A percentile compares a stretch with the other conserved stretches of the same genome.
phyloP scores from a whole-genome alignment of 2,888 invertebrate genomes.

The Caenorhabditis plicata region DNA sequence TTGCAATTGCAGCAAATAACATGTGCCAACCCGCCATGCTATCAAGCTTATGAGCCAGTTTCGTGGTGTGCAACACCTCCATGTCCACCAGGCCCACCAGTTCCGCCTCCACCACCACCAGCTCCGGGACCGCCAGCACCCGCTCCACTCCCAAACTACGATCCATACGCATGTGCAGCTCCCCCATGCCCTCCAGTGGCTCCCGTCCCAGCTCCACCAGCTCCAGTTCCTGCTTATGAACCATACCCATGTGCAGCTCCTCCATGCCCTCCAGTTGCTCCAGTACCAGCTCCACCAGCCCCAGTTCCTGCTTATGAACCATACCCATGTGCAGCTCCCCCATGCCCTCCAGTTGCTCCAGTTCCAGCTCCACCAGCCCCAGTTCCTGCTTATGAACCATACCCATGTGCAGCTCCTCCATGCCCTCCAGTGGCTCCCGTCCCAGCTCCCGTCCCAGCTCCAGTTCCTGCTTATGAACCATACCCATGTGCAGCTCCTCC shows the following conservation, averaged over 20 bases:
- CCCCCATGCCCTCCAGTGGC: constrained; percentile 30
- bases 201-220: constrained; percentile 14
- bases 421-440: too few species aligned
- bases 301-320: constrained; percentile 4
- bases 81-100: background rate
- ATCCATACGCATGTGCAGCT: constrained; percentile 10
- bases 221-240: constrained; percentile 11
- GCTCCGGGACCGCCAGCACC: constrained; percentile 8
- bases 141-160: constrained; percentile 5
- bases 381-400: constrained; percentile 31
- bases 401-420: constrained; percentile 34
- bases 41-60: too few species aligned
- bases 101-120: background rate
- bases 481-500: constrained; percentile 36
- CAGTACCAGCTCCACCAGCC: constrained; percentile 10
- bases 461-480: constrained; percentile 32
- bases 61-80: background rate
- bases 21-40: too few species aligned
- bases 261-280: too few species aligned
- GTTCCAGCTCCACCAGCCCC: constrained; percentile 25
- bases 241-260: too few species aligned
- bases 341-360: constrained; percentile 14
- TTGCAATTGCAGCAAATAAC: too few species aligned
- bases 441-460: constrained; percentile 19
- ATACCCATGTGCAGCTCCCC: constrained; percentile 18